Evolutionary conservation across 2,797 vertebrate genomes (phyloP).

Genomic region (Rhynchonycteris naso): DNA sequence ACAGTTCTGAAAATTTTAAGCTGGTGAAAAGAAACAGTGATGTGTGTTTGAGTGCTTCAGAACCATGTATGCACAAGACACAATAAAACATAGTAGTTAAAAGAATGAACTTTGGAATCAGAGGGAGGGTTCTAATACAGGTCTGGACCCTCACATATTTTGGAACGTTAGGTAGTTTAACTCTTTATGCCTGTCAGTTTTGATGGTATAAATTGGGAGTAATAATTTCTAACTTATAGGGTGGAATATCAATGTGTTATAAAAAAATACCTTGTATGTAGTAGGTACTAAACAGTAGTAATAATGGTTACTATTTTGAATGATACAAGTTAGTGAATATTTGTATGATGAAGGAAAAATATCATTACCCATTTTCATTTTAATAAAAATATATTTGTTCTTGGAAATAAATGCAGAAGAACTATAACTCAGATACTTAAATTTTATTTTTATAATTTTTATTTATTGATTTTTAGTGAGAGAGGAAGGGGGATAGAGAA

Average conservation of each 20-base stretch:
- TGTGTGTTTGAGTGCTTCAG: neutral
- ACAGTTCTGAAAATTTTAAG: neutral
- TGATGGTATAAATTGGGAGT: neutral
- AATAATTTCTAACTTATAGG: neutral
- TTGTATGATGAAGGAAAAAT: slow-evolving; percentile 15
- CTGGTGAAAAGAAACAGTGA: neutral
- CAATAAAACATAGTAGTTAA: neutral
- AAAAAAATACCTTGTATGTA: neutral
- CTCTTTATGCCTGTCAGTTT: neutral
- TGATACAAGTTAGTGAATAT: neutral
- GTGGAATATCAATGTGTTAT: neutral
- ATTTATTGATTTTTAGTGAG: too few species aligned
- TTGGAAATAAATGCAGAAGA: neutral
- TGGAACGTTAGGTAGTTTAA: neutral
- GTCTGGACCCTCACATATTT: neutral
- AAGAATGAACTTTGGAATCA: neutral
- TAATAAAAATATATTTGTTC: neutral
- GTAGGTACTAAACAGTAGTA: neutral
- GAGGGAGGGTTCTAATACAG: neutral
- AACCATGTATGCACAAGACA: neutral
- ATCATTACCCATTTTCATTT: slow-evolving; percentile 13
- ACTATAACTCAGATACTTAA: neutral
- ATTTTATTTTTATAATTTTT: neutral
- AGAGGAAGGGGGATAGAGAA: too few species aligned
- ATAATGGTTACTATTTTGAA: neutral